Base-by-base conservation (phyloP, 2,113 vertebrate genomes). In the Ancistrus triradiatus region DNA sequence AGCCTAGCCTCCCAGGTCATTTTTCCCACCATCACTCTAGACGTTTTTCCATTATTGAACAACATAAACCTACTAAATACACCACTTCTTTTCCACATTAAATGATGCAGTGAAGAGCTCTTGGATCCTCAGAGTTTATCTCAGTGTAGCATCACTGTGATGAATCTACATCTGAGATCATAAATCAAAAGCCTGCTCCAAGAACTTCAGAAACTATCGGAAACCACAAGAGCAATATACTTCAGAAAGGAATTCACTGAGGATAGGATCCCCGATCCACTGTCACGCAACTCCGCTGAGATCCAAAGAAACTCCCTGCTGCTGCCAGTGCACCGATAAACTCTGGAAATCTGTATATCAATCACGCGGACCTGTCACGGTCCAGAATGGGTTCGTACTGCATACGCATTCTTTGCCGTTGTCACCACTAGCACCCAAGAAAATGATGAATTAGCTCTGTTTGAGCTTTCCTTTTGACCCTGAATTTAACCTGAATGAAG, bases 191-290 rank as follows among this genome's bases (percentile, higher is more conserved):
- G 59, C 55, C 38, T 31, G 22, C 60, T 17, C 66, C 58, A 56
- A 73, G 75, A 31, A 78, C 78, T 82, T 77, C 64, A 80, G 74
- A 81, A 82, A 77, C 73, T 63, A 40, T 73, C 60, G 63, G 75
- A 80, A 85, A 84, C 84, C 83, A 78, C 79, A 82, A 69, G 78
- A 83, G 80, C 77, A 75, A 63, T 78, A 77, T 69, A 70, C 81
- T 84, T 73, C 78, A 81, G 75, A 55, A 55, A 80, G 83, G 82
- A 84, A 86, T 85, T 82, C 78, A 76, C 73, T 68, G 73, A 84
- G 79, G 82, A 85, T 78, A 74, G 79, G 80, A 85, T 80, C 74
- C 75, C 79, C 74, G 75, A 76, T 84, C 77, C 74, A 74, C 65
- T 70, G 83, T 85, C 85, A 88, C 79, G 78, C 84, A 76, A 84